phyloP scores from a whole-genome alignment of 2,113 vertebrate genomes.

The Micronisus gabar region DNA sequence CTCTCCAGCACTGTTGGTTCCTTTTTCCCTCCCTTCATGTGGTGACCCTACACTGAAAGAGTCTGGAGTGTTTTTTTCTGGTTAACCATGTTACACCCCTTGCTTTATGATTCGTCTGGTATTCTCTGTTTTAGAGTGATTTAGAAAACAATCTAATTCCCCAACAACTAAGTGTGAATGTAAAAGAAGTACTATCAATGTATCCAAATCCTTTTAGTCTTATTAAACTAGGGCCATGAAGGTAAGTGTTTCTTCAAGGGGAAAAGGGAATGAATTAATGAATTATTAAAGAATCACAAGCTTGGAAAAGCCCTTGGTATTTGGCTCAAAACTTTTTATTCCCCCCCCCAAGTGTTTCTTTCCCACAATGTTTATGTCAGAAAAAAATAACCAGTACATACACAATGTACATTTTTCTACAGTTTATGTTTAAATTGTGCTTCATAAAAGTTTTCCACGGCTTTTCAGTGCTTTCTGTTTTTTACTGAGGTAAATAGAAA shows the following conservation, averaged over 20 bases:
- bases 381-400: not conserved
- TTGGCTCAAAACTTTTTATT: not conserved
- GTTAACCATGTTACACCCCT: not conserved
- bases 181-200: not conserved
- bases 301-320: not conserved
- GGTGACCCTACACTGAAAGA: not conserved
- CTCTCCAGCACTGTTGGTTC: not conserved
- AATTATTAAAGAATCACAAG: not conserved
- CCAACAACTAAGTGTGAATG: not conserved
- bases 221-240: not conserved
- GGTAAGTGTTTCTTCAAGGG: not conserved
- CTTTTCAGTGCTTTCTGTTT: not conserved
- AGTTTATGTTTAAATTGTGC: not conserved
- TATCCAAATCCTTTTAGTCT: not conserved
- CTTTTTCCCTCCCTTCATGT: not conserved
- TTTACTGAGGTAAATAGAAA: not conserved
- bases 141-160: not conserved
- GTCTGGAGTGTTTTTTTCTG: not conserved
- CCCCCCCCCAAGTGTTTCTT: rapidly evolving
- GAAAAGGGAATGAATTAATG: not conserved
- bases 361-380: not conserved
- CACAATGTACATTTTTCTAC: not conserved
- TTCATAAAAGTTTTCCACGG: not conserved
- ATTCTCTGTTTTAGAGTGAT: not conserved
- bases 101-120: not conserved